These are phyloP conservation scores for Drosophila rellima DNA, from an alignment of 2,888 invertebrate genomes.

Conservation along the genomic window DNA sequence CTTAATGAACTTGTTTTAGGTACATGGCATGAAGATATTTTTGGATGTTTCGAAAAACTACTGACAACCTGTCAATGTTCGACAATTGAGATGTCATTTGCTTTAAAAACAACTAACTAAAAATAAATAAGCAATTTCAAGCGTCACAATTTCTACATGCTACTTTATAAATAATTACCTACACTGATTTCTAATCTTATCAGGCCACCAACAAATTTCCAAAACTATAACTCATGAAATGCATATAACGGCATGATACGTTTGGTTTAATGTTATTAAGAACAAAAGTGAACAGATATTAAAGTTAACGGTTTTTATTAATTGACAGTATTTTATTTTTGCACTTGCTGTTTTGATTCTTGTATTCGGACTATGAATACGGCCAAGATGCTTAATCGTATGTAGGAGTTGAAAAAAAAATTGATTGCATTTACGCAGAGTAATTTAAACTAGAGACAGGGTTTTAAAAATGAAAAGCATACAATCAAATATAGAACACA, in stretches of 20 bases:
- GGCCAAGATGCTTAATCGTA: too few relatives aligned
- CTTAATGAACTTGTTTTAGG: neutral
- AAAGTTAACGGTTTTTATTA: too few relatives aligned
- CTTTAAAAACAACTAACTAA: slow-evolving; percentile 1
- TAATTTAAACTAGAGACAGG: neutral
- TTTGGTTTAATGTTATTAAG: neutral
- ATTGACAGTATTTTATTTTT: too few relatives aligned
- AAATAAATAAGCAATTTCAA: neutral
- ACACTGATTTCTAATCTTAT: slow-evolving; percentile 59
- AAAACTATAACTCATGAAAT: slow-evolving; percentile 19
- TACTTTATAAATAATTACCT: slow-evolving; percentile 37
- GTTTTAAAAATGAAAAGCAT: neutral
- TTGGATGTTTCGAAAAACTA: neutral
- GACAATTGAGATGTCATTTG: slow-evolving; percentile 20
- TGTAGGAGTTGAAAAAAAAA: too few relatives aligned
- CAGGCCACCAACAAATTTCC: slow-evolving; percentile 18
- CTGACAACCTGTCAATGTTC: slow-evolving; percentile 10
- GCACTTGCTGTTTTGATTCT: too few relatives aligned
- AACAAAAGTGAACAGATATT: too few relatives aligned
- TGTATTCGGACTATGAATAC: too few relatives aligned
- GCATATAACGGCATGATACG: neutral
- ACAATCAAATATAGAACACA: neutral
- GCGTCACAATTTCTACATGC: slow-evolving; percentile 13
- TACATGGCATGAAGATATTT: neutral
- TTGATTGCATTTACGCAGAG: neutral